Conservation (phyloP, 23 tunicate species). For the Phallusia fumigata region DNA sequence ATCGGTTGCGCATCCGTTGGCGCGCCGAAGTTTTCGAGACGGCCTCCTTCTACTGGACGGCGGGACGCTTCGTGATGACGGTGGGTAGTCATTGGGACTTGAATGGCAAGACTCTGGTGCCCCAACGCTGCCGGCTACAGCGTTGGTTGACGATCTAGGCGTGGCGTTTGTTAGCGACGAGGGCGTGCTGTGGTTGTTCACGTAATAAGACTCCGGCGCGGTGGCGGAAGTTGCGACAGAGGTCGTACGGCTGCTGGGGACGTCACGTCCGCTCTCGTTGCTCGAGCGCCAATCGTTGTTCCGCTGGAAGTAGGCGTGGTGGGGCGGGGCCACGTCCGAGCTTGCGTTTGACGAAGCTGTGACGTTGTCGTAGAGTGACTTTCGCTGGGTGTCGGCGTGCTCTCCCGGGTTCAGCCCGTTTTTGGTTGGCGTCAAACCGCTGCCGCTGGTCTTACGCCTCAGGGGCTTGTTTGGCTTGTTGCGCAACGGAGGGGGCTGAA, state of each 20-base stretch:
- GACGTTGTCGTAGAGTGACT: constrained; percentile 68
- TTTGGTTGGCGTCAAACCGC: background rate
- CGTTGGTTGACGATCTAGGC: constrained; percentile 60
- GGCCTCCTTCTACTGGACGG: background rate
- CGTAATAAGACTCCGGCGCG: constrained; percentile 43
- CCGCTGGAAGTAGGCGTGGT: background rate
- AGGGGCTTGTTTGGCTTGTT: constrained; percentile 41
- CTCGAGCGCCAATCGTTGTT: constrained; percentile 38
- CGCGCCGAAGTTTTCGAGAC: constrained; percentile 11
- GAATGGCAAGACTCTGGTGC: constrained; percentile 45
- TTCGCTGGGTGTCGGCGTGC: constrained; percentile 16
- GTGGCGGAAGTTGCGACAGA: constrained; percentile 6
- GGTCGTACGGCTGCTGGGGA: background rate
- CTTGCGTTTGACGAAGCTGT: constrained; percentile 41
- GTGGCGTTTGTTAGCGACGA: constrained; percentile 27
- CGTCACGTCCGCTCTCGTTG: constrained; percentile 22
- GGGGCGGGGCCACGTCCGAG: constrained; percentile 3
- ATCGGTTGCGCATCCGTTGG: constrained; percentile 27
- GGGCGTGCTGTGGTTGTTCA: constrained; percentile 57
- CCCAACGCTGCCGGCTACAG: constrained; percentile 61
- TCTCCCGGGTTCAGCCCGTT: background rate
- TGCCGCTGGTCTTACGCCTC: constrained; percentile 19
- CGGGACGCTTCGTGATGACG: constrained; percentile 10
- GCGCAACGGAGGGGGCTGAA: constrained; percentile 8
- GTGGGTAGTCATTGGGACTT: constrained; percentile 24